These are phyloP conservation scores for Apteryx mantelli DNA, from an alignment of 2,113 vertebrate species.

Conservation along the genomic window DNA sequence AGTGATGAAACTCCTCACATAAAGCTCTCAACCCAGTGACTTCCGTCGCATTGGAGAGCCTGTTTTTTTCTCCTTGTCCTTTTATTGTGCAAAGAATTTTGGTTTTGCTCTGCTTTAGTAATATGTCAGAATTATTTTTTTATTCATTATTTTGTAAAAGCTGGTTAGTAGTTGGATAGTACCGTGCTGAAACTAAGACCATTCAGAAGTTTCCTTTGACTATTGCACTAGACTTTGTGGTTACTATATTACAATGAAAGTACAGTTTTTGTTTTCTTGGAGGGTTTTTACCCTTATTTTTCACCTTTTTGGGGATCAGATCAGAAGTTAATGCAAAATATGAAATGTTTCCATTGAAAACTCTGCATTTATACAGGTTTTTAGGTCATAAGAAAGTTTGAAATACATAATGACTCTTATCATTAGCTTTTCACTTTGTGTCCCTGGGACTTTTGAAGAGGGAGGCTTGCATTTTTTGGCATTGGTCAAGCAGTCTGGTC, in stretches of 20 bases:
- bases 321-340: background rate
- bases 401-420: conserved; percentile 9
- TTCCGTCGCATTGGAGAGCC: background rate
- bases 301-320: background rate
- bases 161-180: background rate
- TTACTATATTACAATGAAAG: background rate
- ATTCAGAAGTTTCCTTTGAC: background rate
- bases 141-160: background rate
- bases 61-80: background rate
- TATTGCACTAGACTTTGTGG: background rate
- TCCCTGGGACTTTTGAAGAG: conserved; percentile 28
- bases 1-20: background rate
- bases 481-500: conserved; percentile 46
- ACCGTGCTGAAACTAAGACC: background rate
- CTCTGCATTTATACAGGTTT: background rate
- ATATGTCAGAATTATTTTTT: background rate
- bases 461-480: conserved; percentile 17
- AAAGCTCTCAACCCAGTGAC: background rate
- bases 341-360: background rate
- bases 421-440: conserved; percentile 38
- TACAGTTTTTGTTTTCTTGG: background rate
- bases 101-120: background rate
- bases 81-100: background rate
- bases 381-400: background rate
- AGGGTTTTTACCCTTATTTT: background rate